Evolutionary conservation across 1,140 invertebrate species (phyloP).

Genomic region (Acarapis woodi): DNA sequence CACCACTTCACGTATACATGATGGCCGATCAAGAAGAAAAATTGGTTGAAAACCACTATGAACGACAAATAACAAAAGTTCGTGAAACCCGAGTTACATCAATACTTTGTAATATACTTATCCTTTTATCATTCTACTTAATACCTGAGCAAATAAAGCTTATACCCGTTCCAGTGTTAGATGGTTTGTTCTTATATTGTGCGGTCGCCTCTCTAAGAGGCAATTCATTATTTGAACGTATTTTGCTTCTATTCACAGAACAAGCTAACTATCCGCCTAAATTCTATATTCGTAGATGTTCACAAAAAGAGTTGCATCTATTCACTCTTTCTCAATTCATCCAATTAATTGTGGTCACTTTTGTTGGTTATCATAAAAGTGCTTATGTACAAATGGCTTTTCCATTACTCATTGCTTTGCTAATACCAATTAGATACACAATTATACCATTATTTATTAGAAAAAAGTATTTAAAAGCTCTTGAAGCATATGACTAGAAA

Average conservation of each 20-base stretch:
- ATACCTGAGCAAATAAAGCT: conserved; percentile 26
- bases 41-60: conserved; percentile 30
- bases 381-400: conserved; percentile 33
- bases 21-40: conserved; percentile 18
- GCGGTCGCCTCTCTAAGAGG: conserved; percentile 29
- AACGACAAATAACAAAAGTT: conserved; percentile 28
- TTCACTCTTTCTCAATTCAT: conserved; percentile 28
- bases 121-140: conserved; percentile 28
- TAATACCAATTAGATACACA: conserved; percentile 30
- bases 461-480: too few relatives aligned
- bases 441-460: too few relatives aligned
- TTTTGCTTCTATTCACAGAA: conserved; percentile 30
- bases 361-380: conserved; percentile 27
- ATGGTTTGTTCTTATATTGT: conserved; percentile 33
- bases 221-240: conserved; percentile 33
- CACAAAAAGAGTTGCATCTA: conserved; percentile 29
- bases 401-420: conserved; percentile 28
- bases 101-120: conserved; percentile 28
- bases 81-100: conserved; percentile 30
- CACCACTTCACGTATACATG: conserved; percentile 7
- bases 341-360: conserved; percentile 28
- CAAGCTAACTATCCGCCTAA: conserved; percentile 34
- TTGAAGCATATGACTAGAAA: too few relatives aligned
- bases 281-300: conserved; percentile 31
- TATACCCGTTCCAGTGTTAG: conserved; percentile 29